Evolutionary conservation across 2,888 invertebrate species (phyloP).

Genomic region (Tipula vernalis): DNA sequence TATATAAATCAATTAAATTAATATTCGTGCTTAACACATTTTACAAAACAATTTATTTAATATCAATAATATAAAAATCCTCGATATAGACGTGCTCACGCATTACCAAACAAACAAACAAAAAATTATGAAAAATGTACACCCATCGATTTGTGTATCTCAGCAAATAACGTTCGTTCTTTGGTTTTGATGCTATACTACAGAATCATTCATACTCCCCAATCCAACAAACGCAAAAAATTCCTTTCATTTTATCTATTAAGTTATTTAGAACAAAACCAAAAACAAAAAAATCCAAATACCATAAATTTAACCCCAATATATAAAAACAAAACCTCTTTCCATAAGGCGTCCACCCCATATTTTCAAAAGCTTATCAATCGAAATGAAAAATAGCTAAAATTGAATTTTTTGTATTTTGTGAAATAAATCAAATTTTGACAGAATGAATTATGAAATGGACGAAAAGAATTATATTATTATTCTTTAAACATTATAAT

Average conservation of each 20-base stretch:
- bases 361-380: neutral
- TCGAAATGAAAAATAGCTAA: neutral
- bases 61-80: neutral
- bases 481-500: neutral
- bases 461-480: neutral
- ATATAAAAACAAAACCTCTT: neutral
- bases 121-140: neutral
- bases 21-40: neutral
- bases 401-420: neutral
- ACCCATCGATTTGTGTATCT: neutral
- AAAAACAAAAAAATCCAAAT: neutral
- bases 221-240: neutral
- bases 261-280: neutral
- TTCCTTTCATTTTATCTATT: neutral
- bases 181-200: neutral
- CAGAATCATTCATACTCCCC: neutral
- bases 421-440: neutral
- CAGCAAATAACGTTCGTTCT: neutral
- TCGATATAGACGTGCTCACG: neutral
- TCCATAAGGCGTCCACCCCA: neutral
- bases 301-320: neutral
- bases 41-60: neutral
- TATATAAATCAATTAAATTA: neutral
- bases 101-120: neutral
- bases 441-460: slow-evolving; percentile 1